Evolutionary conservation across 2,797 vertebrate genomes (phyloP).

Genomic region (Darevskia mixta): DNA sequence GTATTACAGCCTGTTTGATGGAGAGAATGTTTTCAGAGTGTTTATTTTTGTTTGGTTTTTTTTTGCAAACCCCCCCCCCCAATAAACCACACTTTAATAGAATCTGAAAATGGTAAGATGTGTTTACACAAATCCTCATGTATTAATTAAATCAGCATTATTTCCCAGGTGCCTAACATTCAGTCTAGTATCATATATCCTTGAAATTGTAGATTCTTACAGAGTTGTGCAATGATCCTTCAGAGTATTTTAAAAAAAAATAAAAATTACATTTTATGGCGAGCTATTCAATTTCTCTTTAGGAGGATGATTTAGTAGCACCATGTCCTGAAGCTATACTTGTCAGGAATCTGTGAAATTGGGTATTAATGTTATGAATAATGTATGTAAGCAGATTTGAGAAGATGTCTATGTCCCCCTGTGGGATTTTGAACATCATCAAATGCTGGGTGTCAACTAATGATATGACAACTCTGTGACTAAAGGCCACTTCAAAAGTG

Average conservation of each 20-base stretch:
- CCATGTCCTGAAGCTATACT: constrained; percentile 35
- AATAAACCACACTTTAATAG: no score
- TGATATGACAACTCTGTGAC: constrained; percentile 18
- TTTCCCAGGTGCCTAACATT: not conserved
- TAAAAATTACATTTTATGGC: constrained; percentile 16
- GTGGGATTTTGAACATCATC: constrained; percentile 9
- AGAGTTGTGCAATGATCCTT: constrained; percentile 25
- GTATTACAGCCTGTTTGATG: constrained; percentile 19
- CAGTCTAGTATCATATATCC: not conserved
- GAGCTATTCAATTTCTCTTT: constrained; percentile 42
- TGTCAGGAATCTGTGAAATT: constrained; percentile 36
- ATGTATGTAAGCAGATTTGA: constrained; percentile 33
- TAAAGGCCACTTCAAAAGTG: constrained; percentile 3
- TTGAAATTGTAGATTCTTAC: constrained; percentile 40
- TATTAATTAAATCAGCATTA: constrained; percentile 41
- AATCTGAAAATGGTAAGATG: constrained; percentile 9
- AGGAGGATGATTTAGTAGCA: not conserved
- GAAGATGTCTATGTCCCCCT: not conserved
- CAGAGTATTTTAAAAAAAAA: not conserved
- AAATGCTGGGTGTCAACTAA: constrained; percentile 31
- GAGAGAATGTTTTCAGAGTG: not conserved
- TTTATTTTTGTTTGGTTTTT: not conserved
- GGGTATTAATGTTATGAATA: constrained; percentile 28
- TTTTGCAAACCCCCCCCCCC: not conserved
- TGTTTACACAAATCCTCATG: constrained; percentile 17